Conservation (phyloP, 2,113 vertebrate genomes). For the Cairina moschata region DNA sequence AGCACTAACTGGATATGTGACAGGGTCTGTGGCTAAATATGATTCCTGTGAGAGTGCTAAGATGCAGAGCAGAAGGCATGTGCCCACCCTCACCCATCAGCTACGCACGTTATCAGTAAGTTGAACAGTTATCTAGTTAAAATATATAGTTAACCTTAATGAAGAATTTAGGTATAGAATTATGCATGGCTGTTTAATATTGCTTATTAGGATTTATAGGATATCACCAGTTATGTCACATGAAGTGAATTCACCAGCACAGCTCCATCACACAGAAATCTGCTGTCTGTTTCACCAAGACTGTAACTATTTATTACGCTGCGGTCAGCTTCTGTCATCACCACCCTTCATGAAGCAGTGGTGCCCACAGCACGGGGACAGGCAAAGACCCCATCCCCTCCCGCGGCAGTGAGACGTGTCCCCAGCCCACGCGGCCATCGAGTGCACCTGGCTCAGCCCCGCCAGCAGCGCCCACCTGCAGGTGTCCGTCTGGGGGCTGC, state of each 20-base stretch:
- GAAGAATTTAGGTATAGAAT: neutral
- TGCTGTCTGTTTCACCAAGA: neutral
- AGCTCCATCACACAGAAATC: neutral
- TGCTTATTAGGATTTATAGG: neutral
- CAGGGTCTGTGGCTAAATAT: neutral
- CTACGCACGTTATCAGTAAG: neutral
- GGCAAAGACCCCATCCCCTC: neutral
- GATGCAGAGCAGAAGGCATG: rapidly evolving
- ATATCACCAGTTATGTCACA: rapidly evolving
- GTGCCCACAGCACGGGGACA: rapidly evolving
- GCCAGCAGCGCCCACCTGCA: too few species aligned
- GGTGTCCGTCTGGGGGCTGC: too few species aligned
- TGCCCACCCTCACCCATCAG: neutral
- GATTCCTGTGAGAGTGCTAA: rapidly evolving
- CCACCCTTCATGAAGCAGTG: too few species aligned
- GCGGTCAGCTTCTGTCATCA: too few species aligned
- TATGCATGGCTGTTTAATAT: neutral
- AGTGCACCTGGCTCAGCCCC: too few species aligned
- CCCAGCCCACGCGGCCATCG: neutral
- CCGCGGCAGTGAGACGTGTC: neutral
- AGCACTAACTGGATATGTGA: neutral
- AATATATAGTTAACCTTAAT: neutral
- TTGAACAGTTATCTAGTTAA: neutral
- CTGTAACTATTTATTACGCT: too few species aligned
- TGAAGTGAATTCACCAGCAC: neutral